phyloP scores from a whole-genome alignment of 2,888 invertebrate species.

The Eilema sororculum region DNA sequence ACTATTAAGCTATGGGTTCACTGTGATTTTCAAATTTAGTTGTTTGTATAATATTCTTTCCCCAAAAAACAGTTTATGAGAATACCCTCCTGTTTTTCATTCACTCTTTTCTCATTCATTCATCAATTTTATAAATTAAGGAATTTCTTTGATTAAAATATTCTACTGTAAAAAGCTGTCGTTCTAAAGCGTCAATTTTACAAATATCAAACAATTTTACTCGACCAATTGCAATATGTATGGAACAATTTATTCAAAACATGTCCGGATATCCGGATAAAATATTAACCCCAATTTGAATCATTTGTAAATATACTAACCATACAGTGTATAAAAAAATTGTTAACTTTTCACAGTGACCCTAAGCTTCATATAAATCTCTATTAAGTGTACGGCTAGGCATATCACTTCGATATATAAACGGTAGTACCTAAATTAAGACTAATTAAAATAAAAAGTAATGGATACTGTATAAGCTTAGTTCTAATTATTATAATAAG shows the following conservation, averaged over 20 bases:
- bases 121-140: too few species aligned
- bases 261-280: conserved; percentile 9
- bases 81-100: too few species aligned
- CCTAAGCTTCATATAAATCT: conserved; percentile 40
- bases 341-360: conserved; percentile 17
- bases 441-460: conserved; percentile 47
- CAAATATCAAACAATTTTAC: background rate
- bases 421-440: conserved; percentile 54
- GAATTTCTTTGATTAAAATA: too few species aligned
- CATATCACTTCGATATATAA: conserved; percentile 40
- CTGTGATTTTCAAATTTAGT: background rate
- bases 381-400: conserved; percentile 43
- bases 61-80: too few species aligned
- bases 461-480: conserved; percentile 43
- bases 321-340: background rate
- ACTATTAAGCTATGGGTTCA: conserved; percentile 47
- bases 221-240: background rate
- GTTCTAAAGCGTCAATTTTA: background rate
- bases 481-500: conserved; percentile 49
- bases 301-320: background rate
- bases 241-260: background rate
- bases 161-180: too few species aligned
- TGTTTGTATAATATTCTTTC: too few species aligned
- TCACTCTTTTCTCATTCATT: too few species aligned
- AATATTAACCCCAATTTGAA: background rate